These are phyloP conservation scores for Strigamia maritima DNA, from an alignment of 2,888 invertebrate species.

Conservation along the genomic window DNA sequence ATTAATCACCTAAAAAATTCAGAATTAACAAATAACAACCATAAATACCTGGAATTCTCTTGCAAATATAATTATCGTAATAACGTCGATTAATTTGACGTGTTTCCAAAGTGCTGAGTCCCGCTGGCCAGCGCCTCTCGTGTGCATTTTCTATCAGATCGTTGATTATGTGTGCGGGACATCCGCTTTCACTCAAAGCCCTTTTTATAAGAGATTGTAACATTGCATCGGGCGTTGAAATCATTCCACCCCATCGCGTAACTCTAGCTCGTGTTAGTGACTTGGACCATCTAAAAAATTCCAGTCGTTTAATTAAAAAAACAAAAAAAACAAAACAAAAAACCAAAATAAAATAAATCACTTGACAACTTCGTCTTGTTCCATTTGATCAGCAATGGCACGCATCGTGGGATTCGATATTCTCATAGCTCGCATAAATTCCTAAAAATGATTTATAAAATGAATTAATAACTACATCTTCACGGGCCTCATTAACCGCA, in stretches of 20 bases:
- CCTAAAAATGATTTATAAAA: constrained; percentile 56
- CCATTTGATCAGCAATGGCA: constrained; percentile 89
- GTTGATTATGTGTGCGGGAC: constrained; percentile 87
- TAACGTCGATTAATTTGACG: constrained; percentile 87
- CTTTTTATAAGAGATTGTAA: constrained; percentile 90
- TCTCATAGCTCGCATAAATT: constrained; percentile 90
- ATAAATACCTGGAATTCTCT: constrained; percentile 72
- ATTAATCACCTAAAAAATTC: neutral
- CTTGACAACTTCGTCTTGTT: constrained; percentile 80
- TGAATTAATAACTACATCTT: neutral
- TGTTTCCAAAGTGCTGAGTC: constrained; percentile 83
- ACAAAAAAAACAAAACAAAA: neutral
- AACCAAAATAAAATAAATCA: constrained; percentile 42
- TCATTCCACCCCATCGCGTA: constrained; percentile 97
- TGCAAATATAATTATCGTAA: constrained; percentile 92
- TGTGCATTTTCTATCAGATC: constrained; percentile 97
- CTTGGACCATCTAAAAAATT: constrained; percentile 72
- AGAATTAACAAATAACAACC: neutral
- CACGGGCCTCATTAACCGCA: neutral
- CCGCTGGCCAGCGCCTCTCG: constrained; percentile 91
- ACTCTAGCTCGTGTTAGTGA: constrained; percentile 80
- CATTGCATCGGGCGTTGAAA: constrained; percentile 93
- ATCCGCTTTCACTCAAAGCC: constrained; percentile 87
- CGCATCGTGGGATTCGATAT: constrained; percentile 88
- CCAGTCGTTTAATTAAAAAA: neutral